These are phyloP conservation scores for Numida meleagris DNA, from an alignment of 2,113 vertebrate species.

Conservation along the genomic window DNA sequence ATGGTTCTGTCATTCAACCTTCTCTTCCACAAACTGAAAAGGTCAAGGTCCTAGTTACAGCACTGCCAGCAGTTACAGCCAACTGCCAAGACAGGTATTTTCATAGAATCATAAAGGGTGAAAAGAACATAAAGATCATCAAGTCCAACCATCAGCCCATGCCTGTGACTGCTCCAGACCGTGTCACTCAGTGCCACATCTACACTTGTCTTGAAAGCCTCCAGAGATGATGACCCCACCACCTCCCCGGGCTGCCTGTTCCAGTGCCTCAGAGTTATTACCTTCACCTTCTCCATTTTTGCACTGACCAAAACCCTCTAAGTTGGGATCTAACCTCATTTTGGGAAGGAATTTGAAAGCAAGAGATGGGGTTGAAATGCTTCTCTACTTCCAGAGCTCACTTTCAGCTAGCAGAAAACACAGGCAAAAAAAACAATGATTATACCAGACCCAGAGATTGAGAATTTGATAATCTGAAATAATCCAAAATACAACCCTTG, in stretches of 20 bases:
- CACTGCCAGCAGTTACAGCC: neutral
- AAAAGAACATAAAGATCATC: no score
- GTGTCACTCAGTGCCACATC: no score
- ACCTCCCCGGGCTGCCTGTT: no score
- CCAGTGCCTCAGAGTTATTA: neutral
- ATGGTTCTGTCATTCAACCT: neutral
- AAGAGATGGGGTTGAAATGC: neutral
- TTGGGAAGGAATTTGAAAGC: neutral
- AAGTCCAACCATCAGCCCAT: no score
- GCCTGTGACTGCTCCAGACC: no score
- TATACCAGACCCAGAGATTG: neutral
- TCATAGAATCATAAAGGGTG: no score
- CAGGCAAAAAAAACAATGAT: neutral
- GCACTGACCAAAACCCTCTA: neutral
- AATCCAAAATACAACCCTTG: neutral
- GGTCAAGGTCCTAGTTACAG: neutral
- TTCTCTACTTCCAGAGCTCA: neutral
- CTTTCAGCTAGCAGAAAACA: neutral
- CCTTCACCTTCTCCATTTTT: neutral
- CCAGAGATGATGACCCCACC: no score
- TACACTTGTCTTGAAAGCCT: no score
- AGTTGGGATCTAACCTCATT: neutral
- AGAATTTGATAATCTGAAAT: constrained; percentile 8
- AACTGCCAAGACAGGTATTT: neutral
- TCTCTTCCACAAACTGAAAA: neutral